Evolutionary conservation across 2,113 vertebrate species (phyloP), one percentile per base, ranked within the genome.

Genomic region (Corythaixoides concolor): DNA sequence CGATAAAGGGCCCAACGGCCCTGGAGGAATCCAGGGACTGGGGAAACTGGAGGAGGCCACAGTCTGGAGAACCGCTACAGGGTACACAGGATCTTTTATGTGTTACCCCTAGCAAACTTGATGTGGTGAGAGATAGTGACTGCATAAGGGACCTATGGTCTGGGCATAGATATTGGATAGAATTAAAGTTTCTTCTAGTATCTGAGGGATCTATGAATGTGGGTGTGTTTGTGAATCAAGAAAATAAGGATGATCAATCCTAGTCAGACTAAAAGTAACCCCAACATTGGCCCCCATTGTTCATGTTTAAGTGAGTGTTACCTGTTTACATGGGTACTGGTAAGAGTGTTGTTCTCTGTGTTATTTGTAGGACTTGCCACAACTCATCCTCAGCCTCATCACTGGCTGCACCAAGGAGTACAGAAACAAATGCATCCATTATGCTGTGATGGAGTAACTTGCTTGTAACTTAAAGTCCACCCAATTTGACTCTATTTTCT

Each of bases 251-350:
- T 66, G 12, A 58, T 32, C 5, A 8, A 26, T 41, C 12, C 15
- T 59, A 17, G 14, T 39, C 5, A 26, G 21, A 18, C 55, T 62
- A 82, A 82, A 85, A 78, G 24, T 52, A 78, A 82, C 6, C 5
- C 10, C 19, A 58, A 8, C 3, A 5, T 22, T 43, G 47, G 2
- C 8, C 3, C 1, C 1, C 5, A 3, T 58, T 63, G 14, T 69
- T 63, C 49, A 45, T 63, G 10, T 56, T 22, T 52, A 37, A 32
- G 14, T 58, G 32, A 56, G 49, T 39, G 16, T 20, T 45, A 9
- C 43, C 32, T 62, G 19, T 78, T 79, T 43, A 18, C 13, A 16
- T 15, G 17, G 30, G 15, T 67, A 35, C 67, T 62, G 20, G 27
- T 39, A 53, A 75, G 56, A 16, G 5, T 24, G 12, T 4, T 24